These are phyloP conservation scores for Drosophila novamexicana DNA, from an alignment of 1,140 invertebrate genomes.

Conservation along the genomic window DNA sequence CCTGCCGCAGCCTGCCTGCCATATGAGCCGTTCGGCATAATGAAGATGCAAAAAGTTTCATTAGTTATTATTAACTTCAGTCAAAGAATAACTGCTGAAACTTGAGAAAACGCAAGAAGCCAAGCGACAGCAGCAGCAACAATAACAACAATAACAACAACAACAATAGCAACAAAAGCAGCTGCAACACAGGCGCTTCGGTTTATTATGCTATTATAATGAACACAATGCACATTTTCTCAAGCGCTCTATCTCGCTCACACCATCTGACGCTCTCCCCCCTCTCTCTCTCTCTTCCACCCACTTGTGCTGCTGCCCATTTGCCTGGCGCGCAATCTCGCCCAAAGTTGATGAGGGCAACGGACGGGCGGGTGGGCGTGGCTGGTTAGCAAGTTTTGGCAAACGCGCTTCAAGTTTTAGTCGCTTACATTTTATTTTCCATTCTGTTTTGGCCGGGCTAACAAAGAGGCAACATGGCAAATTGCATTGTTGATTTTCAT, in stretches of 20 bases:
- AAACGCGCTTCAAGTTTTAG: slow-evolving; percentile 65
- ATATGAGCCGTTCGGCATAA: slow-evolving; percentile 25
- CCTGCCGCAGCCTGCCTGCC: neutral
- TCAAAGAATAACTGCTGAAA: slow-evolving; percentile 45
- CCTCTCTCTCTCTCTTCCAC: neutral
- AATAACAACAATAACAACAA: slow-evolving; percentile 35
- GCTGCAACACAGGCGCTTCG: slow-evolving; percentile 40
- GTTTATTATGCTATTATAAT: slow-evolving; percentile 82
- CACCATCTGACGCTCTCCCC: neutral
- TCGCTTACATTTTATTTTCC: slow-evolving; percentile 43
- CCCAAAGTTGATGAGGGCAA: slow-evolving; percentile 38
- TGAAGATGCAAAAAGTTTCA: slow-evolving; percentile 34
- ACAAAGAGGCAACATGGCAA: slow-evolving; percentile 68
- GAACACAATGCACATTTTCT: slow-evolving; percentile 76
- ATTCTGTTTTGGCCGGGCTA: slow-evolving; percentile 29
- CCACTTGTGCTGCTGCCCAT: slow-evolving; percentile 54
- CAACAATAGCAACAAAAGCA: slow-evolving; percentile 9
- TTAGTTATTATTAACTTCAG: slow-evolving; percentile 44
- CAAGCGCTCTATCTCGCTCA: neutral
- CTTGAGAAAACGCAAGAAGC: slow-evolving; percentile 21
- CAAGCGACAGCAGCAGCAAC: slow-evolving; percentile 26
- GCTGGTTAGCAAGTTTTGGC: slow-evolving; percentile 54
- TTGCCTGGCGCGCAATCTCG: slow-evolving; percentile 71
- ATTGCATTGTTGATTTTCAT: slow-evolving; percentile 83
- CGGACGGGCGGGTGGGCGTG: slow-evolving; percentile 11